Evolutionary conservation across 2,888 invertebrate species (phyloP), one percentile per base, ranked within the genome.

Genomic region (Ormyrus rosae): DNA sequence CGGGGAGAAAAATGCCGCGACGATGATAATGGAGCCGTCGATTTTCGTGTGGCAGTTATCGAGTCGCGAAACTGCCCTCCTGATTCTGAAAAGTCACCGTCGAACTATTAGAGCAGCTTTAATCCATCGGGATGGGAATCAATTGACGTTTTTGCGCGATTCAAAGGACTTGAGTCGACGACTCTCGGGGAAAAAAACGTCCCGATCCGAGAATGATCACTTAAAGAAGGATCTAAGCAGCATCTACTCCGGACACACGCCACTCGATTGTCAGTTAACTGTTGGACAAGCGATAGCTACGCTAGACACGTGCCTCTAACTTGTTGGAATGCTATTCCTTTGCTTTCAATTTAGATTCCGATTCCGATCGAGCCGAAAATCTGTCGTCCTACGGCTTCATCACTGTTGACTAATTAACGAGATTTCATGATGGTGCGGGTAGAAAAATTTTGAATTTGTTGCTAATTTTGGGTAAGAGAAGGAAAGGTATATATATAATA

Each of bases 331-430:
- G 67, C 55, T 48, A 75, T 75, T 68, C 75, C 11, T 75, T 68
- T n/a, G 61, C 67, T 75, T 75, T 68, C 68, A 61, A 75, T 75
- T 68, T 61, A 68, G 75, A 60, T 75, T 67, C 60, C 34, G 68
- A 75, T 75, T 45, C 53, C 53, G 75, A 68, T 68, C 45, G 48
- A 46, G 34, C 56, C 48, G 67, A 75, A 75, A 75, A 75, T 60
- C 13, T 50, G 45, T 68, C 60, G 13, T n/a, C 4, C 51, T 6
- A 75, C 75, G 68, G 48, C 75, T 75, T 75, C 67, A 75, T 75
- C 67, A 74, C 45, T 34, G 34, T 4, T 34, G 34, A 34, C 34
- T 34, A 34, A 34, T 34, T 34, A 34, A 34, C 34, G 34, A 34
- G 34, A 34, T 34, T 34, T 1, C 3, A 34, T 4, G 34, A 34